These are phyloP conservation scores for Caloenas nicobarica DNA, from an alignment of 2,113 vertebrate species.

Conservation along the genomic window DNA sequence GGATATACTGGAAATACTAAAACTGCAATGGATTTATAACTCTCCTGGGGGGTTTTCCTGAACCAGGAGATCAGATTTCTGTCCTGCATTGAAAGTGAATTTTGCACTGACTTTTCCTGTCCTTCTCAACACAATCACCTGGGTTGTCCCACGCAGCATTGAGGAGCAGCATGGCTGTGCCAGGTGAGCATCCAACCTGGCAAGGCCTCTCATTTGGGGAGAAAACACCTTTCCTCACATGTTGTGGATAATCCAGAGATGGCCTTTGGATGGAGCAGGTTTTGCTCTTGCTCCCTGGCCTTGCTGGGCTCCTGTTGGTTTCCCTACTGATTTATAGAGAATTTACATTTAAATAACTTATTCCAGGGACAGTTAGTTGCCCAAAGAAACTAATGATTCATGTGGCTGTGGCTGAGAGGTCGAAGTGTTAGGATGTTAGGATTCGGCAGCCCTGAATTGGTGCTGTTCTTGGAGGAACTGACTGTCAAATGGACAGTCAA, in stretches of 20 bases:
- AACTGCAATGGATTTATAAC: neutral
- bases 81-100: neutral
- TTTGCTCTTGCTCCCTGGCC: neutral
- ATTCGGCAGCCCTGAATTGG: neutral
- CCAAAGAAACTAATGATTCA: neutral
- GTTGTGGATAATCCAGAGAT: neutral
- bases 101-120: neutral
- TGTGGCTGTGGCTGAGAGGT: neutral
- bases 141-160: neutral
- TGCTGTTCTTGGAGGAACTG: too few relatives aligned
- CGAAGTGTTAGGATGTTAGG: too few relatives aligned
- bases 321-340: neutral
- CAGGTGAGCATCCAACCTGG: accelerated
- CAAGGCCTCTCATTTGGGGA: neutral
- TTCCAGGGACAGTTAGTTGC: neutral
- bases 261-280: neutral
- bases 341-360: neutral
- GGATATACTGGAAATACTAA: neutral
- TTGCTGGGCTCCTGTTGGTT: neutral
- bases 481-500: too few relatives aligned
- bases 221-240: neutral
- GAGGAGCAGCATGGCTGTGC: neutral
- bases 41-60: neutral
- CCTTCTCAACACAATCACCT: neutral
- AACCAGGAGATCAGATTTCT: neutral